Conservation (phyloP, 2,797 vertebrate genomes). For the Cebuella pygmaea region DNA sequence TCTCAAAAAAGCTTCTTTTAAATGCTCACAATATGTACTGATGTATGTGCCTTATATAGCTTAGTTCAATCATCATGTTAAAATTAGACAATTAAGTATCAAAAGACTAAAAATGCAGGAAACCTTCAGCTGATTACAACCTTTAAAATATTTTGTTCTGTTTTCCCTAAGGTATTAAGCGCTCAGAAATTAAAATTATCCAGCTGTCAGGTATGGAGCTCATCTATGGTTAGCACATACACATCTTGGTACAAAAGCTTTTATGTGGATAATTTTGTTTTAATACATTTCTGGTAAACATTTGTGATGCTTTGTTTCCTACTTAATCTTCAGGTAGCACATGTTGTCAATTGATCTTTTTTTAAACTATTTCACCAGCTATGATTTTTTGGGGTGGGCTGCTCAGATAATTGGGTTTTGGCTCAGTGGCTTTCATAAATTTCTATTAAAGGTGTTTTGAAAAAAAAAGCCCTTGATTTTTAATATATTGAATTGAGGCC, state of each 20-base stretch:
- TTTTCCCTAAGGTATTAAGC: slow-evolving; percentile 68
- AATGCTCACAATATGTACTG: slow-evolving; percentile 48
- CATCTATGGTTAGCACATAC: slow-evolving; percentile 6
- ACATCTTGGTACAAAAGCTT: slow-evolving; percentile 4
- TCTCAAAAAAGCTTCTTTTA: not conserved
- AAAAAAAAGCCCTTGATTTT: not conserved
- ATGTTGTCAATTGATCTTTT: slow-evolving; percentile 62
- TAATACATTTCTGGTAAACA: slow-evolving; percentile 45
- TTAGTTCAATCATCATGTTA: slow-evolving; percentile 46
- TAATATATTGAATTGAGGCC: not conserved
- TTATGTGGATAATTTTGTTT: slow-evolving; percentile 56
- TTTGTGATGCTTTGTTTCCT: slow-evolving; percentile 12
- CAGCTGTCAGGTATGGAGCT: slow-evolving; percentile 52
- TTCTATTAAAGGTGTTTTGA: slow-evolving; percentile 47
- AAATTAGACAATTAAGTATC: slow-evolving; percentile 66
- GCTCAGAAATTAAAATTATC: slow-evolving; percentile 74
- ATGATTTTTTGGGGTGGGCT: not conserved
- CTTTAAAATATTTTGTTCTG: slow-evolving; percentile 45
- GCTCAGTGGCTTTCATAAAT: not conserved
- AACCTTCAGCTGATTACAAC: not conserved
- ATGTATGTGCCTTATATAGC: slow-evolving; percentile 10
- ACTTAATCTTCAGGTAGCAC: not conserved
- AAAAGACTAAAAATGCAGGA: not conserved
- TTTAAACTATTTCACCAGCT: not conserved
- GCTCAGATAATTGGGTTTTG: slow-evolving; percentile 53